Evolutionary conservation across 2,797 vertebrate genomes (phyloP), one percentile per base, ranked within the genome.

Genomic region (Balearica regulorum): DNA sequence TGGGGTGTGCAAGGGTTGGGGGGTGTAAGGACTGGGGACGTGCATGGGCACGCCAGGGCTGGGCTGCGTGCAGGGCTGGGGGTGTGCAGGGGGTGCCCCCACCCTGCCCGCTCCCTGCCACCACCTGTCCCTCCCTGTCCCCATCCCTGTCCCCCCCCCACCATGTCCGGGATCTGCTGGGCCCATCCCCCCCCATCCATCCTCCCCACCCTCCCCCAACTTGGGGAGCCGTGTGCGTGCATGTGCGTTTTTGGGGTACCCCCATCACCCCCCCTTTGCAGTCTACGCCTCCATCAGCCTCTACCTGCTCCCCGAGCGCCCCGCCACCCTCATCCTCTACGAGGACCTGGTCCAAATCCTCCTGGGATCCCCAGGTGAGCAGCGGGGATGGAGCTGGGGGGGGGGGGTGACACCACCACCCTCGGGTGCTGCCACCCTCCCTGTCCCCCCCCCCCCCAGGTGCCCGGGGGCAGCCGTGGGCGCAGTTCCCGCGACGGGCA

Each of bases 321-420:
- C 99, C 1, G 99, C 99, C 83, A 99, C 99, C 4, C 99, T 99
- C 43, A 99, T 99, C 95, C 98, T 99, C 69, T 99, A 99, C 83
- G 99, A 99, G 97, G 99, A 99, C 92, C 97, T 99, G 89, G 99
- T 99, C 85, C 99, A 99, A 96, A 98, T 99, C 94, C 98, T 99
- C 70, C 97, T 99, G 55, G 99, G 99, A 33, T 99, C 99, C 44
- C 99, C 99, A 95, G 99, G 99, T 99, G 98, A 87, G 90, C 11
- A 9, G 28, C 1, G 41, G 68, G 16, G 5, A 5, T 20, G 90
- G 43, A 2, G 1, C 44, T 39, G 39, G 39, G 44, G 46, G 48
- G 22, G 48, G 48, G 18, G 13, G 35, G 19, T 13, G 49, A 24
- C 41, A 16, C 61, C 25, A 4, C 41, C 60, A 4, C 18, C 53